These are phyloP conservation scores for Stenurella melanura DNA, from an alignment of 2,888 invertebrate genomes.

Conservation along the genomic window DNA sequence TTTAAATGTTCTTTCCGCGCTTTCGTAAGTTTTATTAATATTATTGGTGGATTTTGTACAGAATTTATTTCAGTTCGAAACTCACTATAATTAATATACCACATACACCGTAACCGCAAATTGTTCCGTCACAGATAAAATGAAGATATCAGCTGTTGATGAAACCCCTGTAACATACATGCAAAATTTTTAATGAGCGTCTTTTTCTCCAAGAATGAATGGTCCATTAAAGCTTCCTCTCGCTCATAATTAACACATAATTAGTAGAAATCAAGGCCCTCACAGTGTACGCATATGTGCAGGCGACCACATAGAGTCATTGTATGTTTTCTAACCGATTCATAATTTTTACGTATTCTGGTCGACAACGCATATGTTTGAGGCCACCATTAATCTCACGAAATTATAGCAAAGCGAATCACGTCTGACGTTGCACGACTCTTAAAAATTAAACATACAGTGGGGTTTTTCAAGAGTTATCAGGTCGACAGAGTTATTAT, in stretches of 20 bases:
- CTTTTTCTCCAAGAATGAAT: slow-evolving; percentile 50
- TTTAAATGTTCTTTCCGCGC: no score
- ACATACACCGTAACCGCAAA: neutral
- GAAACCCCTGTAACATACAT: slow-evolving; percentile 22
- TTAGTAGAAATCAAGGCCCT: slow-evolving; percentile 56
- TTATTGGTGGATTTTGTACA: no score
- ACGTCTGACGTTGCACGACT: slow-evolving; percentile 39
- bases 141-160: neutral
- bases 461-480: slow-evolving; percentile 31
- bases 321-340: slow-evolving; percentile 1
- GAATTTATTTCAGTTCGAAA: no score
- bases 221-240: slow-evolving; percentile 57
- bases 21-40: no score
- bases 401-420: slow-evolving; percentile 45
- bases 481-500: slow-evolving; percentile 3
- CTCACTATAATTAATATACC: no score
- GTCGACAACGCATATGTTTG: slow-evolving; percentile 37
- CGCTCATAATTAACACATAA: slow-evolving; percentile 56
- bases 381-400: slow-evolving; percentile 39
- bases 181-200: slow-evolving; percentile 53
- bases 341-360: slow-evolving; percentile 44
- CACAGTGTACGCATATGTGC: slow-evolving; percentile 44
- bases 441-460: slow-evolving; percentile 34
- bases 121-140: slow-evolving; percentile 4
- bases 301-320: slow-evolving; percentile 39